A percentile compares a stretch with the other conserved stretches of the same genome.
These are phyloP conservation scores for Siniperca chuatsi DNA, from an alignment of 2,113 vertebrate genomes.

Conservation along the genomic window DNA sequence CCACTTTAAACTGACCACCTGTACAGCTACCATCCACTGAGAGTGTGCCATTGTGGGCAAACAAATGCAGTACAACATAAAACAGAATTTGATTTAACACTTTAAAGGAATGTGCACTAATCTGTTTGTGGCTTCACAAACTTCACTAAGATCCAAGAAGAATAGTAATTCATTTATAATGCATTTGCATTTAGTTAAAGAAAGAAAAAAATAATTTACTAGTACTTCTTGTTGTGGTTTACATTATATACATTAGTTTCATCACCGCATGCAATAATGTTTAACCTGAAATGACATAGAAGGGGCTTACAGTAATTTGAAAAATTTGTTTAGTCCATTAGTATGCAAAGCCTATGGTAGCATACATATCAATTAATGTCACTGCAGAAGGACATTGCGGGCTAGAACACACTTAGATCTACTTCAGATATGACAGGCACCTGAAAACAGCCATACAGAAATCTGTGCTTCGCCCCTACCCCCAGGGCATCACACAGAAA, in stretches of 20 bases:
- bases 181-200: background rate
- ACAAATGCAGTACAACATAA: slow-evolving; percentile 53
- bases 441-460: slow-evolving; percentile 67
- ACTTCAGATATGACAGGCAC: slow-evolving; percentile 73
- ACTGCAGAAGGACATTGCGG: slow-evolving; percentile 69
- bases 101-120: slow-evolving; percentile 10
- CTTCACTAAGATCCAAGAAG: background rate
- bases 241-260: slow-evolving; percentile 49
- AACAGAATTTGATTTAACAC: slow-evolving; percentile 35
- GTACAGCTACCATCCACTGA: slow-evolving; percentile 45
- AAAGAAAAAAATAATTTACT: background rate
- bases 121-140: background rate
- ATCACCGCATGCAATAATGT: slow-evolving; percentile 68
- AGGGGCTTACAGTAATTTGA: slow-evolving; percentile 60
- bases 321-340: slow-evolving; percentile 74
- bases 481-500: slow-evolving; percentile 69
- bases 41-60: slow-evolving; percentile 34
- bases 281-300: slow-evolving; percentile 64
- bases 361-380: slow-evolving; percentile 73
- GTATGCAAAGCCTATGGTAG: slow-evolving; percentile 65
- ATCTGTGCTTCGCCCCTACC: slow-evolving; percentile 54
- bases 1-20: slow-evolving; percentile 76
- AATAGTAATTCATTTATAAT: background rate
- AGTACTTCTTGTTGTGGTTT: background rate
- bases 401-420: slow-evolving; percentile 60